Evolutionary conservation across 2,113 vertebrate genomes (phyloP).

Genomic region (Galbula dea): DNA sequence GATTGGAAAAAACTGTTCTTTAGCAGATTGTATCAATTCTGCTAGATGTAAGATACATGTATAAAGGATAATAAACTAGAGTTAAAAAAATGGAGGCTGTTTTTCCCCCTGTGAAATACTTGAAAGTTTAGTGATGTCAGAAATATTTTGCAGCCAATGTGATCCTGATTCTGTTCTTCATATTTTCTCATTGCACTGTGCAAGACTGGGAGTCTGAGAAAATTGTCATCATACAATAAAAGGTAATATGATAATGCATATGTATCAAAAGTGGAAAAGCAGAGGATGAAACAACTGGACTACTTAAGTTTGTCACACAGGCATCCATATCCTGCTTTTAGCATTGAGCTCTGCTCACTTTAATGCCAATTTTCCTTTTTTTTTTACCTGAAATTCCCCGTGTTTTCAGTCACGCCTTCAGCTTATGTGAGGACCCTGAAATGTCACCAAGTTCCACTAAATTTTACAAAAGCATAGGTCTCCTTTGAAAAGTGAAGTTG

Average conservation of each 20-base stretch:
- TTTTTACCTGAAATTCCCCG: neutral
- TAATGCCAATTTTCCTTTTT: neutral
- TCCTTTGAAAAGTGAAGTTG: neutral
- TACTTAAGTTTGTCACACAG: neutral
- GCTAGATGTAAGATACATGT: neutral
- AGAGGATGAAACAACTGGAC: neutral
- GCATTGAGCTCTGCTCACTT: neutral
- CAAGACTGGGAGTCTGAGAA: neutral
- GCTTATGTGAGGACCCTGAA: neutral
- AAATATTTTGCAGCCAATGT: neutral
- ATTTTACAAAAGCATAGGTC: neutral
- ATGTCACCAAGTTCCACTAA: neutral
- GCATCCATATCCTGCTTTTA: neutral
- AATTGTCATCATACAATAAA: neutral
- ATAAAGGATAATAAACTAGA: neutral
- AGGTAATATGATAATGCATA: neutral
- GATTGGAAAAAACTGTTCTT: slow-evolving; percentile 13
- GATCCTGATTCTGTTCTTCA: neutral
- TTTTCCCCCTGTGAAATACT: neutral
- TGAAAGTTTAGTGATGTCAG: neutral
- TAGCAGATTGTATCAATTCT: neutral
- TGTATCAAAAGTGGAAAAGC: neutral
- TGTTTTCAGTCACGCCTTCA: neutral
- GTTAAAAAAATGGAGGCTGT: neutral
- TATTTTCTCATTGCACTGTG: neutral